Base-by-base conservation (phyloP, 2,113 vertebrate species). In the Psittacula cyanocephala region DNA sequence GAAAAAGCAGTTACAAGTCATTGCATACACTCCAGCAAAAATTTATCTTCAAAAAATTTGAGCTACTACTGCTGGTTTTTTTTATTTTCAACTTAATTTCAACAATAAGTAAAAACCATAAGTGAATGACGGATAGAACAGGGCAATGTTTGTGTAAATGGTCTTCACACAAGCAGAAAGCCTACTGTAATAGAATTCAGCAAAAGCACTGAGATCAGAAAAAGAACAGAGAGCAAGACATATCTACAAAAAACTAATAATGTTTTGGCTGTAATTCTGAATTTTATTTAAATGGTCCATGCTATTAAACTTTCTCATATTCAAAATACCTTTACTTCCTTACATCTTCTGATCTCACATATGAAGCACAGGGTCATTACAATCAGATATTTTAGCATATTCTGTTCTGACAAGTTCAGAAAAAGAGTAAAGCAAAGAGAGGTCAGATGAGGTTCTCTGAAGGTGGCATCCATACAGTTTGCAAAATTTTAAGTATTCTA, bases 401-500 rank as follows among this genome's bases (percentile, higher is more conserved):
- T 95, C 43, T 88, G 57, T 91, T 96, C 59, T 28, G 15, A 50
- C 31, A 77, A 35, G 69, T 22, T 75, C n/a, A 89, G 52, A 89
- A 88, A 95, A 87, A 53, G 3, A 55, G 1, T 9, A 50, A 91
- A 74, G 7, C 7, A 68, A 70, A 57, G 28, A 47, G 14, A 89
- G 65, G 52, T 15, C 91, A 89, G 75, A 92, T 47, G 37, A 35
- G 3, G 68, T 33, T 95, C 88, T 88, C 64, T 95, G 60, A 89
- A 86, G 59, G 70, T 93, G 69, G 43, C 74, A 77, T 31, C 67
- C 57, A 82, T 10, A 50, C 6, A 31, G 8, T 87, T 25, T 49
- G n/a, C 65, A 71, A 95, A 76, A 31, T 72, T 95, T 76, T 53
- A 91, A 92, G 76, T 65, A 79, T 50, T 96, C 65, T 70, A 78